phyloP scores from a whole-genome alignment of 2,113 vertebrate genomes.

The Passer domesticus region DNA sequence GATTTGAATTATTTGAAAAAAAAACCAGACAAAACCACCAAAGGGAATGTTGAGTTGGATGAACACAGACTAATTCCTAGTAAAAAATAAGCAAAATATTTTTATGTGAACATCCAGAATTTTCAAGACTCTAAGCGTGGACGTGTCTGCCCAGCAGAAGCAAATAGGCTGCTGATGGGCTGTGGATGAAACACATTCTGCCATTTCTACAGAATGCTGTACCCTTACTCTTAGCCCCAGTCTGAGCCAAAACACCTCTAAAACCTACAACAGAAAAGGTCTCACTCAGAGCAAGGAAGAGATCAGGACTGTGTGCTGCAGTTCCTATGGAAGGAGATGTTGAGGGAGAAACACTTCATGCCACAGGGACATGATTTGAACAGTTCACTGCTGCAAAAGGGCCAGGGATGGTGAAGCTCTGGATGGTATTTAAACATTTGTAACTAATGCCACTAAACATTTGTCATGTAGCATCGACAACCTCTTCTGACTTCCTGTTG shows the following conservation, averaged over 20 bases:
- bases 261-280: not conserved
- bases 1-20: not conserved
- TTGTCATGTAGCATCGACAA: not conserved
- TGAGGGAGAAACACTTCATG: not conserved
- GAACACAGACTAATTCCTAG: not conserved
- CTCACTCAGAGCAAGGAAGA: not conserved
- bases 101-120: not conserved
- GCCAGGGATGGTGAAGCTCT: not conserved
- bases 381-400: not conserved
- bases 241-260: not conserved
- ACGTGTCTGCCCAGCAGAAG: not conserved
- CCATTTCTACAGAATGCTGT: not conserved
- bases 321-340: not conserved
- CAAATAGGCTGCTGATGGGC: not conserved
- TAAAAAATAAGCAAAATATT: not conserved
- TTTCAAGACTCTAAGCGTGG: not conserved
- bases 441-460: not conserved
- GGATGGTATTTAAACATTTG: not conserved
- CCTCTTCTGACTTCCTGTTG: not conserved
- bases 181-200: not conserved
- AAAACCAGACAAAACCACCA: not conserved
- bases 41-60: not conserved
- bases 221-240: not conserved
- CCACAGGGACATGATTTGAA: not conserved
- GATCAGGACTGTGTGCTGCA: not conserved